phyloP scores from a whole-genome alignment of 2,113 vertebrate species.

The Uria lomvia region DNA sequence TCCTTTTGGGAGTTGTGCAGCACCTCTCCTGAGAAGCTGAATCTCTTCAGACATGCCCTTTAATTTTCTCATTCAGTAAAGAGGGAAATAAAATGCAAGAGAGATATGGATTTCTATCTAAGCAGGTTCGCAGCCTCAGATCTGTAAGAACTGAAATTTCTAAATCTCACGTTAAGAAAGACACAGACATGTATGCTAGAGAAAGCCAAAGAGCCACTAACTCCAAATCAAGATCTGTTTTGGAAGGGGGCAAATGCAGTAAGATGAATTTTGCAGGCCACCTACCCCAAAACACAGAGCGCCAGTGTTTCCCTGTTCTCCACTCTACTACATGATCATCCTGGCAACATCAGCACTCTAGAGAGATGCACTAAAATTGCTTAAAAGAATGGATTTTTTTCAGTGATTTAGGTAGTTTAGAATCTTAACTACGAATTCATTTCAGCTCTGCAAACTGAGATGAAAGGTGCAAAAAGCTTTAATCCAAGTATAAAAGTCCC shows the following conservation, averaged over 20 bases:
- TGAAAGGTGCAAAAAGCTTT: neutral
- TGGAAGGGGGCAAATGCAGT: neutral
- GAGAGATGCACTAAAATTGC: neutral
- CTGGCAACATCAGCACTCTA: neutral
- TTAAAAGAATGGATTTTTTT: neutral
- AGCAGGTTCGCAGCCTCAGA: neutral
- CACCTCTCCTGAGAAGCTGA: neutral
- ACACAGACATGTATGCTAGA: neutral
- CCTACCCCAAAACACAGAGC: neutral
- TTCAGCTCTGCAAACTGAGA: neutral
- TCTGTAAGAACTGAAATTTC: neutral
- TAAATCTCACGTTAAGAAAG: accelerated
- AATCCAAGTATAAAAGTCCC: neutral
- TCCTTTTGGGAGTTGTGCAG: neutral
- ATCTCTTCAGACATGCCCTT: neutral
- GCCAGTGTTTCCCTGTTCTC: neutral
- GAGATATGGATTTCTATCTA: neutral
- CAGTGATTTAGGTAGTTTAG: neutral
- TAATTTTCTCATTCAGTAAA: neutral
- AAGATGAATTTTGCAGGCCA: neutral
- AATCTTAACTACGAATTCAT: neutral
- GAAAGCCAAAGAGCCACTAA: neutral
- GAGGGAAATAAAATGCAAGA: neutral
- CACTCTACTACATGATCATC: accelerated
- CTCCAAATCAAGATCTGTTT: neutral